Evolutionary conservation across 2,113 vertebrate species (phyloP), one percentile per base, ranked within the genome.

Genomic region (Notiomystis cincta): DNA sequence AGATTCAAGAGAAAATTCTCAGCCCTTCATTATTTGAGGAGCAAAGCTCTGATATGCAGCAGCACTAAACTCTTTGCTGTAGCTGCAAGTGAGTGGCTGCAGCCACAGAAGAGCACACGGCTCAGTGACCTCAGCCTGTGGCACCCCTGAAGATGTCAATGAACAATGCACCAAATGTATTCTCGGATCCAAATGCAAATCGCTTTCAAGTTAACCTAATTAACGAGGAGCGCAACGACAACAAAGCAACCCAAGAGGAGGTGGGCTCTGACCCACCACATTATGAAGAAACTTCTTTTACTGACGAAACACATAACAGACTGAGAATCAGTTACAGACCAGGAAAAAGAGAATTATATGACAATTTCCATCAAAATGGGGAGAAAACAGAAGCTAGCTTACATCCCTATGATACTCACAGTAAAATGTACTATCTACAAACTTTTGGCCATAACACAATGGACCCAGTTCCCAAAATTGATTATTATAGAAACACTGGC

Each of bases 391-490:
- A 98, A 94, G 96, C 95, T 60, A 98, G 92, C 88, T 97, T 98
- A 97, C 98, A 98, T 87, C 94, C 98, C 96, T 85, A 98, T 5
- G 98, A 98, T 81, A 97, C 98, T 44, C 98, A 98, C 54, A 98
- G 93, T 50, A 98, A 98, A 94, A 98, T 98, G 31, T 98, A 98
- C 87, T 98, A 98, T 76, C 96, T 98, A 31, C 98, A 98, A 92
- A 98, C 99, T 31, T 99, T 99, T 72, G 99, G 99, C n/a, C 99
- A 99, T 89, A 98, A 99, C 94, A 99, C 99, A 11, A 53, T 99
- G 97, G 99, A 99, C 73, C 98, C 98, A 3, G 98, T 99, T 89
- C 99, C 99, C 54, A 98, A 98, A 95, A 99, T 99, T 22, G 98
- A 99, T 97, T 99, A 99, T 97, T 99, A 99, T 33, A 98, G 99